phyloP scores from a whole-genome alignment of 2,888 invertebrate species.

The Acleris emargana region DNA sequence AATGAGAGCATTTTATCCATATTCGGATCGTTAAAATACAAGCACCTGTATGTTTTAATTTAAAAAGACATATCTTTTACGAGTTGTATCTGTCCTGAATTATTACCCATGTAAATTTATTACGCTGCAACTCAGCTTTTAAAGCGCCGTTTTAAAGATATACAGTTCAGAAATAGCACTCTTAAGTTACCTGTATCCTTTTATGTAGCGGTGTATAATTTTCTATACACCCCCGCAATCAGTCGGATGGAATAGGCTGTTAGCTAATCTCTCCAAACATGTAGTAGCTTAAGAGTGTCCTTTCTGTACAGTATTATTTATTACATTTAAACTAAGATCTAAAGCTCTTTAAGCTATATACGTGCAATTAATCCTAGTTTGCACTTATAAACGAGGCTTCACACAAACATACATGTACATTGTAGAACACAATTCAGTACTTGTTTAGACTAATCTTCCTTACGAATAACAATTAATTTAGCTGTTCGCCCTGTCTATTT shows the following conservation, averaged over 20 bases:
- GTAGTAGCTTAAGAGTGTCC: not conserved
- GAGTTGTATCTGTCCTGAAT: constrained; percentile 21
- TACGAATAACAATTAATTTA: constrained; percentile 15
- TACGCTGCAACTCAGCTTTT: constrained; percentile 14
- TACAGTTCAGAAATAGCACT: constrained; percentile 1
- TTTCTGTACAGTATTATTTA: not conserved
- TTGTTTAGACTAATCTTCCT: constrained; percentile 30
- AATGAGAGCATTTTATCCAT: too few species aligned
- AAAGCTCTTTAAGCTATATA: constrained; percentile 12
- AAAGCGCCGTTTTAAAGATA: constrained; percentile 1
- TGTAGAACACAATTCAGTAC: constrained; percentile 33
- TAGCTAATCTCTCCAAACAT: not conserved
- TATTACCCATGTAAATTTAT: constrained; percentile 4
- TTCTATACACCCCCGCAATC: too few species aligned
- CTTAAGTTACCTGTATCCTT: not conserved
- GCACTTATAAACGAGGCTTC: constrained; percentile 22
- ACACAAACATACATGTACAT: constrained; percentile 27
- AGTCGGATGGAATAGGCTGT: too few species aligned
- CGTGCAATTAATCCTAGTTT: constrained; percentile 28
- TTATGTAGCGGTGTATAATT: too few species aligned
- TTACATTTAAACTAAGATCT: not conserved
- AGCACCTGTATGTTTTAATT: too few species aligned
- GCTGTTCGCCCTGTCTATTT: constrained; percentile 21
- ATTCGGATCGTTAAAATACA: too few species aligned
- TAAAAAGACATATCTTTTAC: too few species aligned